Percentiles rank a stretch among this genome's conserved stretches.
Evolutionary conservation across 2,797 vertebrate genomes (phyloP).

Genomic region (Mus caroli): DNA sequence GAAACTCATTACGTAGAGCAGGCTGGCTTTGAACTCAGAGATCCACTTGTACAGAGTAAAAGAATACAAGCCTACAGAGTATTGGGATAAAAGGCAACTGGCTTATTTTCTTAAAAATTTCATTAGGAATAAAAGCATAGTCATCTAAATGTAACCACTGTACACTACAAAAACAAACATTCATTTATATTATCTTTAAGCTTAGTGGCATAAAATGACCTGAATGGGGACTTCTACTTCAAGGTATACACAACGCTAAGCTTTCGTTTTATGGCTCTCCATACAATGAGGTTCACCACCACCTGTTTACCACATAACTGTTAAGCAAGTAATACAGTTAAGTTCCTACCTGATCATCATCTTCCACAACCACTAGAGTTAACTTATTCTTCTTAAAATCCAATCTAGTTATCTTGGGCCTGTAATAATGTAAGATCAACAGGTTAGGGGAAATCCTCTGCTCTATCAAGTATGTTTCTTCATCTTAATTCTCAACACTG

Average conservation of each 20-base stretch:
- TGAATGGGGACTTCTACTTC: background rate
- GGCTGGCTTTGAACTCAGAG: background rate
- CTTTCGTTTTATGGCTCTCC: background rate
- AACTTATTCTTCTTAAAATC: slow-evolving; percentile 99
- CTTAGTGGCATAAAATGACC: background rate
- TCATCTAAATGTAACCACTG: slow-evolving; percentile 34
- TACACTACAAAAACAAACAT: slow-evolving; percentile 41
- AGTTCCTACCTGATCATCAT: slow-evolving; percentile 96
- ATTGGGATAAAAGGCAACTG: background rate
- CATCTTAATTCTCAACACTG: slow-evolving; percentile 40
- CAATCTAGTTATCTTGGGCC: slow-evolving; percentile 99
- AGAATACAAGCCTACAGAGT: background rate
- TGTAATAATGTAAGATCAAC: slow-evolving; percentile 83
- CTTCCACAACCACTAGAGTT: slow-evolving; percentile 98
- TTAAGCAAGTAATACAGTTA: slow-evolving; percentile 27
- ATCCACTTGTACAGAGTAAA: background rate
- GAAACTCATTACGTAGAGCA: background rate
- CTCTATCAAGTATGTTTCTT: slow-evolving; percentile 25
- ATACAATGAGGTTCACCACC: background rate
- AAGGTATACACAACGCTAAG: background rate
- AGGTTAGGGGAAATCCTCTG: slow-evolving; percentile 28
- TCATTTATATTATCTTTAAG: slow-evolving; percentile 44
- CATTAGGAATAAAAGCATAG: background rate
- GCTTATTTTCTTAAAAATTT: background rate
- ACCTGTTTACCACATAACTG: background rate